Percentiles rank a stretch among this genome's conserved stretches.
Conservation (phyloP, 1,140 invertebrate genomes). For the Drosophila gunungcola region DNA sequence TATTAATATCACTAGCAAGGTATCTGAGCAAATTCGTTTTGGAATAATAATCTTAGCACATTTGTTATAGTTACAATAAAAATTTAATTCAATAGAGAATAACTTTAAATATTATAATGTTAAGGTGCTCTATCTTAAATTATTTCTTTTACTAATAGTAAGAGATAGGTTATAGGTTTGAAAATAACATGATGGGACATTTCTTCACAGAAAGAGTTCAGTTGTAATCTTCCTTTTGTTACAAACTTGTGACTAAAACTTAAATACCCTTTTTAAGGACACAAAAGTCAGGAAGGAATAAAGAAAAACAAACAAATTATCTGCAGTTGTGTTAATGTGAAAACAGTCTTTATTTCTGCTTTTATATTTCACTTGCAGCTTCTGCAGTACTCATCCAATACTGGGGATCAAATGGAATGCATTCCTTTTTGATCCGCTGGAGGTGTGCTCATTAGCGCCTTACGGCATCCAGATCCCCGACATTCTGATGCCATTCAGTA, state of each 20-base stretch:
- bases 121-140: too few relatives aligned
- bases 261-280: not conserved
- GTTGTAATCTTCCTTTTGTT: not conserved
- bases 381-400: conserved; percentile 23
- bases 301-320: conserved; percentile 4
- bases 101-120: too few relatives aligned
- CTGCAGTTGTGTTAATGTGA: conserved; percentile 66
- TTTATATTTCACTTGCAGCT: conserved; percentile 5
- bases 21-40: too few relatives aligned
- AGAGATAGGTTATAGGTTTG: too few relatives aligned
- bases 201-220: too few relatives aligned
- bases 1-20: too few relatives aligned
- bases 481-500: not conserved
- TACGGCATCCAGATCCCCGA: conserved; percentile 8
- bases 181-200: too few relatives aligned
- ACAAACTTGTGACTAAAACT: not conserved
- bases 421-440: conserved; percentile 42
- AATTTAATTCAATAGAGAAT: too few relatives aligned
- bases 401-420: conserved; percentile 58
- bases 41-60: too few relatives aligned
- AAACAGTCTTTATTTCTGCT: conserved; percentile 31
- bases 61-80: too few relatives aligned
- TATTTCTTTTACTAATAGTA: too few relatives aligned
- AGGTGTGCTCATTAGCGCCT: conserved; percentile 58
- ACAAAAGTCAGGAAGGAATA: conserved; percentile 1